A percentile compares a stretch with the other conserved stretches of the same genome.
Evolutionary conservation across 2,797 vertebrate genomes (phyloP).

Genomic region (Argya squamiceps): DNA sequence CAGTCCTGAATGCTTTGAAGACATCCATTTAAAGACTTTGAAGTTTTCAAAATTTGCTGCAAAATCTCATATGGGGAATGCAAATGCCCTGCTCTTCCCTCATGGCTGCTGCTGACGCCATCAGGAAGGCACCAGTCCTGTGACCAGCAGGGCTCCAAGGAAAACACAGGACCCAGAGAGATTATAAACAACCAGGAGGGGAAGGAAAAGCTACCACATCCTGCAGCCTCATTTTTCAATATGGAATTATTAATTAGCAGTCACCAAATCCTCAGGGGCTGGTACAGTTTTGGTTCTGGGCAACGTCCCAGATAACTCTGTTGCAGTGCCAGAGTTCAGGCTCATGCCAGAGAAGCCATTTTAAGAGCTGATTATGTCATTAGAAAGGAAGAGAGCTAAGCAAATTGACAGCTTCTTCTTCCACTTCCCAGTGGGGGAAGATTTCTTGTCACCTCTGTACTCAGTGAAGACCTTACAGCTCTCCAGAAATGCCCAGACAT

Average conservation of each 20-base stretch:
- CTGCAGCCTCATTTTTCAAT: background rate
- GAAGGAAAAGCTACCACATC: background rate
- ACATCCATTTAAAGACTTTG: background rate
- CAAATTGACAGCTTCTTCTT: background rate
- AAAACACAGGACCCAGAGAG: background rate
- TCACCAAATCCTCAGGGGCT: background rate
- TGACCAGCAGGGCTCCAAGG: background rate
- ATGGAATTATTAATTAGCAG: background rate
- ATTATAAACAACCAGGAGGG: background rate
- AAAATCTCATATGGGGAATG: background rate
- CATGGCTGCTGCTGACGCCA: background rate
- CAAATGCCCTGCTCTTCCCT: background rate
- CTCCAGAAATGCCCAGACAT: background rate
- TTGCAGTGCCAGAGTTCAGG: background rate
- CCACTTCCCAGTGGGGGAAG: background rate
- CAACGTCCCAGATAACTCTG: background rate
- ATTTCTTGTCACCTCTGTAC: background rate
- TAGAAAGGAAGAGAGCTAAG: background rate
- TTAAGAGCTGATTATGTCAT: background rate
- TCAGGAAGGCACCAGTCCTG: background rate
- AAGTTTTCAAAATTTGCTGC: background rate
- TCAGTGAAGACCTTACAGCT: background rate
- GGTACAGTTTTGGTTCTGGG: background rate
- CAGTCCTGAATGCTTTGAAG: background rate
- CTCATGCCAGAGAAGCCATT: background rate